These are phyloP conservation scores for Geopemphigus sp. DNA, from an alignment of 1,140 invertebrate genomes.

Conservation along the genomic window DNA sequence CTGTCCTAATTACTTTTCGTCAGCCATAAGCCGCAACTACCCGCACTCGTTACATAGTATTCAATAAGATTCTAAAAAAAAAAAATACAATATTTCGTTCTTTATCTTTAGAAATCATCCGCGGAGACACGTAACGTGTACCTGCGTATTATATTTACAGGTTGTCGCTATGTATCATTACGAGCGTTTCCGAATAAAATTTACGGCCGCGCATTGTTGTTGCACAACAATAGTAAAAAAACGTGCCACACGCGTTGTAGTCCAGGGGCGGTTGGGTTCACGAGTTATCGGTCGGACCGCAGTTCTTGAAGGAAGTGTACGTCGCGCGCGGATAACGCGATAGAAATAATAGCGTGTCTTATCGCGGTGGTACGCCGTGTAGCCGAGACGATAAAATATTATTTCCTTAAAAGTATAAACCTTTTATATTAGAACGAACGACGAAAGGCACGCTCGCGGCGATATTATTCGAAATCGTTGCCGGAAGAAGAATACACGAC, in stretches of 20 bases:
- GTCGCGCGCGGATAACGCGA: not conserved
- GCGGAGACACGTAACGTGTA: not conserved
- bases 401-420: too few relatives aligned
- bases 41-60: too few relatives aligned
- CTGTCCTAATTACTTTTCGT: too few relatives aligned
- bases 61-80: not conserved
- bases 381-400: too few relatives aligned
- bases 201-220: slow-evolving; percentile 10
- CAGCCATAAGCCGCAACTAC: too few relatives aligned
- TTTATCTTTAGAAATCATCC: not conserved
- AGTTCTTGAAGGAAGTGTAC: not conserved
- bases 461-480: too few relatives aligned
- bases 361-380: too few relatives aligned
- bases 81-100: not conserved
- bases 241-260: slow-evolving; percentile 16
- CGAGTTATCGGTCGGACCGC: not conserved
- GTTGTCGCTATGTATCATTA: not conserved
- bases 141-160: too few relatives aligned
- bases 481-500: too few relatives aligned
- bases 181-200: slow-evolving; percentile 1
- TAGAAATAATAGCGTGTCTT: not conserved
- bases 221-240: slow-evolving; percentile 17
- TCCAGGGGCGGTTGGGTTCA: not conserved
- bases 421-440: too few relatives aligned
- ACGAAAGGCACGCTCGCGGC: too few relatives aligned